Percentiles rank a stretch among this genome's conserved stretches.
phyloP scores from a whole-genome alignment of 1,140 invertebrate species.

The Drosophila pseudoobscura region DNA sequence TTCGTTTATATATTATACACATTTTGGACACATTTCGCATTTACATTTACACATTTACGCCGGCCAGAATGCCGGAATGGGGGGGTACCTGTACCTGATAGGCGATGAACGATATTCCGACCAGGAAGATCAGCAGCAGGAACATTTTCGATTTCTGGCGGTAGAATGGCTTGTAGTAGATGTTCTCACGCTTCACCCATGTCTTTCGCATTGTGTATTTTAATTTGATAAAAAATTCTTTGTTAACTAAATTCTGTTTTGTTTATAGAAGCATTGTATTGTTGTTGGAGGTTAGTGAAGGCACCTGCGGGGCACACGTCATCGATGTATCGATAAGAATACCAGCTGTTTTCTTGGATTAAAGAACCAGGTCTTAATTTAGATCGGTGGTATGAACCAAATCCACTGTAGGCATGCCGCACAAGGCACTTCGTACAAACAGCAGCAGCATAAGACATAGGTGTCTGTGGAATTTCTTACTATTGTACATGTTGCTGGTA shows the following conservation, averaged over 20 bases:
- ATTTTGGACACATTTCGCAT: constrained; percentile 9
- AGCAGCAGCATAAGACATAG: too few relatives aligned
- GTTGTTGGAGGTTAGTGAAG: constrained; percentile 24
- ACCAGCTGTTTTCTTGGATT: too few relatives aligned
- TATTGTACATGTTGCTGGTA: too few relatives aligned
- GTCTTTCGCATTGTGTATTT: constrained; percentile 73
- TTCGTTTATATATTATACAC: constrained; percentile 31
- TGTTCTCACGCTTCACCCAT: constrained; percentile 82
- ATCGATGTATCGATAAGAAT: too few relatives aligned
- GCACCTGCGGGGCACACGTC: too few relatives aligned
- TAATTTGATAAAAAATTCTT: constrained; percentile 1
- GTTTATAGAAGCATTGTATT: constrained; percentile 38
- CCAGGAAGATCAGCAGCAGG: constrained; percentile 71
- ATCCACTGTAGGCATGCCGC: too few relatives aligned
- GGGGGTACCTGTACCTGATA: constrained; percentile 65
- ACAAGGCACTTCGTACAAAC: too few relatives aligned
- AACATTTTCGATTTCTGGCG: constrained; percentile 81
- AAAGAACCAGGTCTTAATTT: too few relatives aligned
- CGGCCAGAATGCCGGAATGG: neutral
- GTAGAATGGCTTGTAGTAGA: constrained; percentile 83
- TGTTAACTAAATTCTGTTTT: constrained; percentile 39
- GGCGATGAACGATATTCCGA: constrained; percentile 77
- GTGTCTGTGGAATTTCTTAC: too few relatives aligned
- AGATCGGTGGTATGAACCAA: too few relatives aligned
- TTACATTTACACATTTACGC: neutral